phyloP scores from a whole-genome alignment of 1,140 invertebrate species.

The Papilio glaucus region DNA sequence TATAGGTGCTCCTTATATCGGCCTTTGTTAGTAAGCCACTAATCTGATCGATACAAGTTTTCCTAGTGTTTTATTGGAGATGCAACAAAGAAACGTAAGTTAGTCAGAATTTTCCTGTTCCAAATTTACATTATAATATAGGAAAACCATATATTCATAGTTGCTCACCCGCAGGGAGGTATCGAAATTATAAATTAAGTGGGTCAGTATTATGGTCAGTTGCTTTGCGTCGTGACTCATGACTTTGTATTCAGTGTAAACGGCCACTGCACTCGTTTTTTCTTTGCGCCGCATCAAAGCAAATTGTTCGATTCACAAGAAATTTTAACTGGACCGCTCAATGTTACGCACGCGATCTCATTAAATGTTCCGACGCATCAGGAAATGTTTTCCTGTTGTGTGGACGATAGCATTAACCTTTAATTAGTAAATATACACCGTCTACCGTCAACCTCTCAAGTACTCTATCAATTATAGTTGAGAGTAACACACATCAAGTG shows the following conservation, averaged over 20 bases:
- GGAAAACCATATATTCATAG: neutral
- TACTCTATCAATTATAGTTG: no score
- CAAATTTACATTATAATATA: neutral
- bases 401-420: no score
- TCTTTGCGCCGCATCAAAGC: neutral
- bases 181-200: neutral
- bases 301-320: conserved; percentile 32
- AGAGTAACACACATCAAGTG: no score
- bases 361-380: neutral
- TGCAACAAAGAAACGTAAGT: neutral
- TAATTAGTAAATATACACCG: no score
- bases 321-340: conserved; percentile 15
- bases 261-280: conserved; percentile 28
- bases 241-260: conserved; percentile 17
- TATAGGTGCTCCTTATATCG: no score
- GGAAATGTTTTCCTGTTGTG: neutral
- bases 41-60: no score
- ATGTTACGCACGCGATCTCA: conserved; percentile 18
- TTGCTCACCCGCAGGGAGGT: neutral
- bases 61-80: neutral
- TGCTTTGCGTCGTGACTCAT: neutral
- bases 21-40: no score
- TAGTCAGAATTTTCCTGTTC: neutral
- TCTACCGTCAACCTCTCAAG: no score
- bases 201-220: conserved; percentile 23